Percentiles rank a stretch among this genome's conserved stretches.
These are phyloP conservation scores for Drosophila setifemur DNA, from an alignment of 1,140 invertebrate genomes.

Conservation along the genomic window DNA sequence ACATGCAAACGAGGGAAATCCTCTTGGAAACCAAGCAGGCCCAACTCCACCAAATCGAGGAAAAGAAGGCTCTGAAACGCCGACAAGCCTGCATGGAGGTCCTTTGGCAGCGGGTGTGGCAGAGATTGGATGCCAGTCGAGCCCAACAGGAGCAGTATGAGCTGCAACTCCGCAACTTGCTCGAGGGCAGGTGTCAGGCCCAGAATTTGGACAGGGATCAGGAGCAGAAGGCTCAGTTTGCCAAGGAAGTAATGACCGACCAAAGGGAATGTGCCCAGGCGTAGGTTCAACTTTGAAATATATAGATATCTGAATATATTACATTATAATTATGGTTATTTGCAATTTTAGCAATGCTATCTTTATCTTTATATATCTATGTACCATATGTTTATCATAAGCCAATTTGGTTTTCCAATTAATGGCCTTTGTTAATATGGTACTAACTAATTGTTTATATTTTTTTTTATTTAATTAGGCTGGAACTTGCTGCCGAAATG, in stretches of 20 bases:
- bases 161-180: constrained; percentile 14
- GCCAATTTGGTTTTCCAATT: no score
- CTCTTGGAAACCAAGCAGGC: constrained; percentile 55
- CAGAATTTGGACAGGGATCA: constrained; percentile 31
- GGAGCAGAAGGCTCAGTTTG: background rate
- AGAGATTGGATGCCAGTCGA: constrained; percentile 25
- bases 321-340: background rate
- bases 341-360: no score
- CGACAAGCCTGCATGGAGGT: constrained; percentile 42
- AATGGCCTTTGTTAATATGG: no score
- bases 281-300: constrained; percentile 2
- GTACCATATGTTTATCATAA: no score
- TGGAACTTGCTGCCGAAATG: constrained; percentile 13
- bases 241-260: constrained; percentile 1
- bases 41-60: constrained; percentile 67
- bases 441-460: background rate
- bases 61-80: constrained; percentile 29
- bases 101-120: constrained; percentile 53
- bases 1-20: constrained; percentile 51
- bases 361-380: no score
- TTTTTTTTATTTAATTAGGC: background rate
- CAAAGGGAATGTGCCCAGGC: constrained; percentile 20
- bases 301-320: background rate
- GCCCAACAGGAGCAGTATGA: constrained; percentile 43
- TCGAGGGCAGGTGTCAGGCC: constrained; percentile 23